Base-by-base conservation (phyloP, 2,888 invertebrate genomes). In the Colostygia pectinataria region DNA sequence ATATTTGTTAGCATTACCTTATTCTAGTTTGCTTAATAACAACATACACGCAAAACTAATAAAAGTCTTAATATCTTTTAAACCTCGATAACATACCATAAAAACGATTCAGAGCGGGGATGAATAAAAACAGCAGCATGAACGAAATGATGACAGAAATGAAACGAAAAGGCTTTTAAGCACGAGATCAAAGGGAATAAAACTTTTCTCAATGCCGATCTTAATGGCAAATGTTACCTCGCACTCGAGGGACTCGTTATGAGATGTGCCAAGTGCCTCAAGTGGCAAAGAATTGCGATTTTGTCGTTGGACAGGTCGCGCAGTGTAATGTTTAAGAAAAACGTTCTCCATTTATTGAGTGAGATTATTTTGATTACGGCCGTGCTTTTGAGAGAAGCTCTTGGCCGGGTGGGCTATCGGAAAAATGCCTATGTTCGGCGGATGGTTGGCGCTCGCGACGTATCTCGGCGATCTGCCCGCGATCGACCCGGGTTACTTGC, bases 391-490 rank as follows among this genome's bases (percentile, higher is more conserved):
- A 52, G 53, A 49, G 52, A 41, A 45, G 23, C 39, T 54, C 43
- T 49, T 53, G 52, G 50, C 50, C 31, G 40, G 47, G 40, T 32
- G 12, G 53, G 36, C 40, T 51, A 40, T 46, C 47, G 53, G 50
- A 39, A 52, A 52, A 52, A 51, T 58, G 20, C 13, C 29, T 23
- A 51, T 52, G 44, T 32, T 48, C 55, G 65, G 55, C 58, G 63
- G 67, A 56, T 52, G 68, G 57, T 57, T 63, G 63, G 61, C 63
- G 71, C 68, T 73, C 79, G 77, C 76, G 71, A 64, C 73, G 61
- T 83, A 83, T 83, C 83, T 76, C 81, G 72, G 60, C 79, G 78
- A 83, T 83, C 82, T 77, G 76, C 70, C 66, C 74, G 64, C 69
- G 66, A 70, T 74, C 77, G 76, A 76, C 71, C 74, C 66, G 49